Percentiles rank a stretch among this genome's conserved stretches.
Conservation (phyloP, 2,888 invertebrate genomes). For the Melolontha melolontha region DNA sequence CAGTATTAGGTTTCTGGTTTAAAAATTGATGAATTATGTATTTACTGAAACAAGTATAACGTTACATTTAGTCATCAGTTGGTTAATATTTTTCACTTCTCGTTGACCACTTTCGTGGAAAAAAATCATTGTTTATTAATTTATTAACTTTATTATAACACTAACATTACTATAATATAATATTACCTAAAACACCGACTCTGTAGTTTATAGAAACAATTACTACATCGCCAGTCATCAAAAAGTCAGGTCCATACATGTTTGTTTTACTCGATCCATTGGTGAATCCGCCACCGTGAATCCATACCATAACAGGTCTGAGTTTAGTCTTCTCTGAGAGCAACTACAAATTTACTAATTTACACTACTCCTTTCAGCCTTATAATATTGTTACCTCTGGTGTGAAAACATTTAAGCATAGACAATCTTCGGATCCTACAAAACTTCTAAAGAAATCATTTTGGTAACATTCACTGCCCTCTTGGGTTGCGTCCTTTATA, state of each 20-base stretch:
- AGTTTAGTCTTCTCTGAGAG: not conserved
- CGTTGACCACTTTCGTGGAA: too few species aligned
- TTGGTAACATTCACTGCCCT: slow-evolving; percentile 58
- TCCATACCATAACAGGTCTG: slow-evolving; percentile 64
- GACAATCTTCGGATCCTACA: slow-evolving; percentile 68
- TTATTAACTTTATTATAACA: not conserved
- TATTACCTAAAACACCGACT: slow-evolving; percentile 46
- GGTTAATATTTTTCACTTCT: too few species aligned
- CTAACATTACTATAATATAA: not conserved
- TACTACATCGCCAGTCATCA: slow-evolving; percentile 61
- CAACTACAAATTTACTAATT: slow-evolving; percentile 14
- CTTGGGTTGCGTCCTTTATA: slow-evolving; percentile 58
- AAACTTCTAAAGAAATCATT: slow-evolving; percentile 59
- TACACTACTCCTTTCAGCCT: not conserved
- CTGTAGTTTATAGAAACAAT: slow-evolving; percentile 61
- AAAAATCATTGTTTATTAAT: too few species aligned
- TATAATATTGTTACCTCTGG: slow-evolving; percentile 53
- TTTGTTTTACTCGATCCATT: slow-evolving; percentile 59
- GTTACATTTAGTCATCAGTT: too few species aligned
- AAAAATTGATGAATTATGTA: too few species aligned
- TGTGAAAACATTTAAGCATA: slow-evolving; percentile 56
- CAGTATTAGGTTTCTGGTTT: too few species aligned
- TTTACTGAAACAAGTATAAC: too few species aligned
- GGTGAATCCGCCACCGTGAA: slow-evolving; percentile 63
- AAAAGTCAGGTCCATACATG: slow-evolving; percentile 60